Base-by-base conservation (phyloP, 2,888 invertebrate genomes). In the Odontocerum albicorne region DNA sequence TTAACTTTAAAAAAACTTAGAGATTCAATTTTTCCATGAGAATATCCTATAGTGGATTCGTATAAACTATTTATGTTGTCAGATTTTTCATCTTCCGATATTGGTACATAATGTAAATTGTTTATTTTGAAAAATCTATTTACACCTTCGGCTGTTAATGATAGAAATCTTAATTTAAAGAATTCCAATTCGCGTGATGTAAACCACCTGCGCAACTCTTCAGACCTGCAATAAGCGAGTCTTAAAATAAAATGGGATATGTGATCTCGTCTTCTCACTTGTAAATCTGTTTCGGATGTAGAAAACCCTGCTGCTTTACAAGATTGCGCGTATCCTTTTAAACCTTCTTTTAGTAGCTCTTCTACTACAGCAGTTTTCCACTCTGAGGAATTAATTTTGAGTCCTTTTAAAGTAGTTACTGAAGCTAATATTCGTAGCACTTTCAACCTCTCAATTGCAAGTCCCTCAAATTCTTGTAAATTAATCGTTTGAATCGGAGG, bases 221-320 rank as follows among this genome's bases (percentile, higher is more conserved):
- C 90, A 16, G 88, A 87, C 65, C 90, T 82, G 67, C 95, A 96
- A 71, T 93, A 97, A 0, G 94, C 94, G 53, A 99, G 72, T 51
- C 96, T 81, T 2, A 98, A 76, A 64, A 97, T 91, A 69, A 90
- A 97, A 71, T 99, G 98, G 1, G 97, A 93, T 45, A 96, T 82
- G 65, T 92, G 88, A 72, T 99, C 98, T 59, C 84, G 82, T 22
- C 83, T 80, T 50, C 91, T 79, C 1, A 84, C 83, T 66, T 86
- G 82, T 36, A 85, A 68, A 65, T 88, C 86, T 1, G 72, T 66
- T 58, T 87, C 86, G 10, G 74, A 75, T 33, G 79, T 77, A 4
- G 75, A 73, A 64, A 74, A 78, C 32, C 74, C 80, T 47, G 74
- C 72, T 50, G 78, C 79, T 62, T 82, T 76, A 59, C 87, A 77